phyloP scores from a whole-genome alignment of 1,140 invertebrate species.

The Bombus ignitus region DNA sequence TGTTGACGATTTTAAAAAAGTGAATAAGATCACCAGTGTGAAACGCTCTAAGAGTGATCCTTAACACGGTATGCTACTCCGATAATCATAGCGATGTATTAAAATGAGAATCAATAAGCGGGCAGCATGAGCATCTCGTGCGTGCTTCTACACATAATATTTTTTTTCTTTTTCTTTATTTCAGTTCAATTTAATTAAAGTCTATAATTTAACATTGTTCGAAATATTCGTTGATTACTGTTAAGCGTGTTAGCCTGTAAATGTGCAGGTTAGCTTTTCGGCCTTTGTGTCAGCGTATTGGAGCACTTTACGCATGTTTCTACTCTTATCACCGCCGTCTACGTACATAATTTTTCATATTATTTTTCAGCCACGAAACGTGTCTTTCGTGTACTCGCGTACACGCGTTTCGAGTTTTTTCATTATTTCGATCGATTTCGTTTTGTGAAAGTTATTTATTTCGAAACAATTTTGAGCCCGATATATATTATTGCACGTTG shows the following conservation, averaged over 20 bases:
- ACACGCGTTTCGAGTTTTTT: not conserved
- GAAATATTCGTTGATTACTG: not conserved
- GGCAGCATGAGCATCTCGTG: slow-evolving; percentile 71
- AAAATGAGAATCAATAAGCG: slow-evolving; percentile 73
- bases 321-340: not conserved
- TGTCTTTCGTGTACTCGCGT: not conserved
- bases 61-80: slow-evolving; percentile 61
- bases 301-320: slow-evolving; percentile 30
- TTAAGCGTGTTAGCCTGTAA: not conserved
- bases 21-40: slow-evolving; percentile 49
- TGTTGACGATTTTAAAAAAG: slow-evolving; percentile 55
- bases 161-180: slow-evolving; percentile 7
- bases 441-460: slow-evolving; percentile 22
- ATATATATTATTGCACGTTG: slow-evolving; percentile 24
- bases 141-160: slow-evolving; percentile 41
- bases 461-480: not conserved
- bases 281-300: slow-evolving; percentile 31
- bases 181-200: slow-evolving; percentile 19
- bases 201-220: not conserved
- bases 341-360: slow-evolving; percentile 11
- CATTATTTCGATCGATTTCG: not conserved
- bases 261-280: slow-evolving; percentile 50
- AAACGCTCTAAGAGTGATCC: slow-evolving; percentile 56
- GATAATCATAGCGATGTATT: slow-evolving; percentile 70
- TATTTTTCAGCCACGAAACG: slow-evolving; percentile 1